phyloP scores from a whole-genome alignment of 2,797 vertebrate species.

The Tenualosa thibaudeaui region DNA sequence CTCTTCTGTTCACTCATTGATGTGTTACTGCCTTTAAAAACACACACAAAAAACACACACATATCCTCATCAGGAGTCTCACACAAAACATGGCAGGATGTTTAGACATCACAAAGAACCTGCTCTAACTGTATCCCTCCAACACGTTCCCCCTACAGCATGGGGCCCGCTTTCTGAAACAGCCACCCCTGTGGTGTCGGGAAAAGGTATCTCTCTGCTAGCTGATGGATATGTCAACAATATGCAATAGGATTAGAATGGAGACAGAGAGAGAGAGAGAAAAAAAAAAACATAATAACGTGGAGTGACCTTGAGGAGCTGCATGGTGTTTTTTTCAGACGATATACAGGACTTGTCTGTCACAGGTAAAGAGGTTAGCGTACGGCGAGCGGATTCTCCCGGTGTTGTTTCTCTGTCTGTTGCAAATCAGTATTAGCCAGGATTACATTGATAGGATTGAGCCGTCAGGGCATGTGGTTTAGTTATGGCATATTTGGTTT shows the following conservation, averaged over 20 bases:
- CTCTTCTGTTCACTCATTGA: conserved; percentile 42
- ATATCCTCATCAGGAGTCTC: not conserved
- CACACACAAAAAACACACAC: not conserved
- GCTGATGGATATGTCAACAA: conserved; percentile 22
- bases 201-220: not conserved
- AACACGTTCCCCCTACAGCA: not conserved
- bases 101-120: not conserved
- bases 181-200: not conserved
- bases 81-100: conserved; percentile 14
- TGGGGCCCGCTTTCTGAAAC: not conserved
- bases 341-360: conserved; percentile 4
- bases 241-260: conserved; percentile 21
- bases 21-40: conserved; percentile 56
- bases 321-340: not conserved
- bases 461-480: not conserved
- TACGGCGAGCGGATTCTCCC: not conserved
- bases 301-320: not conserved
- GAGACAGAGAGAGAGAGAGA: not conserved
- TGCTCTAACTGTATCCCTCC: not conserved
- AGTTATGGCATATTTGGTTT: conserved; percentile 27
- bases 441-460: conserved; percentile 20
- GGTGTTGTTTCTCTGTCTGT: not conserved
- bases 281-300: not conserved
- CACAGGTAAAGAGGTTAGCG: conserved; percentile 21
- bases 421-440: conserved; percentile 19